phyloP scores from a whole-genome alignment of 2,113 vertebrate species.

The Megaleporinus macrocephalus region DNA sequence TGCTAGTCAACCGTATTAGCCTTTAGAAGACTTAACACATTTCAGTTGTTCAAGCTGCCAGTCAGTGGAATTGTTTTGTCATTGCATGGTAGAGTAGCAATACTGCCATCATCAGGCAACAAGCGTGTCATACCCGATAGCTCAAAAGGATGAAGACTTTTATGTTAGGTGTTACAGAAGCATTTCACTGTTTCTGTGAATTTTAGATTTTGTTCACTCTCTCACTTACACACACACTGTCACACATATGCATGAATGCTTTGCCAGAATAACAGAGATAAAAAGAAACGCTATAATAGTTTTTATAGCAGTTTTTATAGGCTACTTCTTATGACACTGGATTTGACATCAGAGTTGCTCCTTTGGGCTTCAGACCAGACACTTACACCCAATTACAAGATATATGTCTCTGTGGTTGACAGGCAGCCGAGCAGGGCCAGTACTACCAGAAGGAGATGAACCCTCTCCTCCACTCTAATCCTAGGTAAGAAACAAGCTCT shows the following conservation, averaged over 20 bases:
- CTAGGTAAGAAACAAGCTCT: conserved; percentile 69
- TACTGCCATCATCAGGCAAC: conserved; percentile 73
- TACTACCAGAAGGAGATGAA: conserved; percentile 94
- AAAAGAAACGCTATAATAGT: not conserved
- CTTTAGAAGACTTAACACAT: not conserved
- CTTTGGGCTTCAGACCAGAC: conserved; percentile 18
- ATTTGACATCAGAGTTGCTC: not conserved
- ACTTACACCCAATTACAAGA: not conserved
- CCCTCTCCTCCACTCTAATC: conserved; percentile 78
- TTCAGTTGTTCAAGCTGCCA: not conserved
- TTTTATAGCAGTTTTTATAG: not conserved
- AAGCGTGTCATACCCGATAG: conserved; percentile 5
- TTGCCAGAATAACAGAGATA: not conserved
- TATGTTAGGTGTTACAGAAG: not conserved
- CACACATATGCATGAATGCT: not conserved
- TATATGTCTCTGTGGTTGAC: conserved; percentile 25
- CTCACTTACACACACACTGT: not conserved
- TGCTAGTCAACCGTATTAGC: not conserved
- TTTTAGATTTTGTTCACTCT: not conserved
- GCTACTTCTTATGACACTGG: not conserved
- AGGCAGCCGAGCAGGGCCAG: conserved; percentile 87
- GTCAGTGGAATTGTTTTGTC: not conserved
- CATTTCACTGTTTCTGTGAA: not conserved
- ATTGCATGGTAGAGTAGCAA: conserved; percentile 59
- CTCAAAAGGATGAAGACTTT: not conserved